Evolutionary conservation across 2,113 vertebrate genomes (phyloP).

Genomic region (Leptosomus discolor): DNA sequence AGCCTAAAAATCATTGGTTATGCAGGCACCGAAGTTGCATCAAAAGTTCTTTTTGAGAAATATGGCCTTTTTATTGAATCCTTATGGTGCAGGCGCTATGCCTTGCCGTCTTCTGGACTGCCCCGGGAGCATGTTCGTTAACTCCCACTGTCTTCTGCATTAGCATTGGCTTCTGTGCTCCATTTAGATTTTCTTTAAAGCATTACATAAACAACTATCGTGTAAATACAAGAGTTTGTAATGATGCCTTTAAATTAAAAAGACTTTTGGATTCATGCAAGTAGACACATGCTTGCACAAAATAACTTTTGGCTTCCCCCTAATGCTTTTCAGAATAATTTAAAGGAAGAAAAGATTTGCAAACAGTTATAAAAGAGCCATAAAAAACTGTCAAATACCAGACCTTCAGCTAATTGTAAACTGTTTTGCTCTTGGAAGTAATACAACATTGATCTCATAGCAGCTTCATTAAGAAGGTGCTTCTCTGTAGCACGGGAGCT

Average conservation of each 20-base stretch:
- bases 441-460: constrained; percentile 61
- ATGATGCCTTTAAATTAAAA: constrained; percentile 58
- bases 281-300: constrained; percentile 47
- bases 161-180: constrained; percentile 31
- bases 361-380: constrained; percentile 66
- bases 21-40: neutral
- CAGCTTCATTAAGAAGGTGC: constrained; percentile 38
- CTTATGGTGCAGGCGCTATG: neutral
- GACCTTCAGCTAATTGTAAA: constrained; percentile 64
- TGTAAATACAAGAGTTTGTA: constrained; percentile 61
- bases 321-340: constrained; percentile 50
- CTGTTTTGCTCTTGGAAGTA: constrained; percentile 51
- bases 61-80: neutral
- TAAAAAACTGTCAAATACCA: constrained; percentile 69
- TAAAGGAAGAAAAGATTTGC: constrained; percentile 64
- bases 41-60: neutral
- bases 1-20: neutral
- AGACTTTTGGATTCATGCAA: constrained; percentile 43
- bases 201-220: constrained; percentile 55
- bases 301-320: constrained; percentile 56
- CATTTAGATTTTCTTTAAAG: constrained; percentile 40
- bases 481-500: neutral
- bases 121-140: neutral
- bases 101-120: neutral
- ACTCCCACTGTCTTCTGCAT: constrained; percentile 37